Base-by-base conservation (phyloP, 2,113 vertebrate species). In the Chionodraco myersi region DNA sequence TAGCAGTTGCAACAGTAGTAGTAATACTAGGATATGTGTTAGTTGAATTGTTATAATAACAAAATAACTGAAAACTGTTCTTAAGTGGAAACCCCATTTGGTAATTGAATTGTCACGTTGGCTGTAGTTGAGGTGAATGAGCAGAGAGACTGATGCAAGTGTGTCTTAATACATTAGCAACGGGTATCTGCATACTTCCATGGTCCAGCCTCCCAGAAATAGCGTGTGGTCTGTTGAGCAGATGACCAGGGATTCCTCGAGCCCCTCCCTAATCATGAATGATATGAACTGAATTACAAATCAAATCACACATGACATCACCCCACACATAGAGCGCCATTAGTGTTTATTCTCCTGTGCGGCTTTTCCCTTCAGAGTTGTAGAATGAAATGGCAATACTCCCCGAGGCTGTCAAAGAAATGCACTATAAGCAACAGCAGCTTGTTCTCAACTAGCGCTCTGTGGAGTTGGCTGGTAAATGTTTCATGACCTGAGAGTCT, bases 401-500 rank as follows among this genome's bases (percentile, higher is more conserved):
- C 72, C 45, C 53, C 69, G 68, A 47, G n/a, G 61, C 69, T 71
- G 69, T 87, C 77, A 18, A 79, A 84, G 77, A 88, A 88, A 64
- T 84, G 79, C 74, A 26, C 72, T 44, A 54, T 77, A 86, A 85
- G 84, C 85, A 87, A 48, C 62, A 45, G 83, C 9, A 36, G 71
- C 62, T 87, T 77, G 72, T 90, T 90, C 87, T 82, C 83, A 84
- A 36, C 71, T 13, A 45, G 23, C 23, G 10, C 76, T 77, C 61
- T 75, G 61, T 65, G 70, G 72, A 88, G 70, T 45, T 34, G 15
- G 67, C 85, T 82, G 78, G 85, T 88, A 44, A 49, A 90, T 89
- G 70, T 89, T 92, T 89, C 80, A 85, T 86, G 82, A 83, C 84
- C 66, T 8, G 48, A 65, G 62, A 86, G 77, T 87, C 81, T 86